phyloP scores from a whole-genome alignment of 1,140 invertebrate genomes.

The Plectrocnemia conspersa region DNA sequence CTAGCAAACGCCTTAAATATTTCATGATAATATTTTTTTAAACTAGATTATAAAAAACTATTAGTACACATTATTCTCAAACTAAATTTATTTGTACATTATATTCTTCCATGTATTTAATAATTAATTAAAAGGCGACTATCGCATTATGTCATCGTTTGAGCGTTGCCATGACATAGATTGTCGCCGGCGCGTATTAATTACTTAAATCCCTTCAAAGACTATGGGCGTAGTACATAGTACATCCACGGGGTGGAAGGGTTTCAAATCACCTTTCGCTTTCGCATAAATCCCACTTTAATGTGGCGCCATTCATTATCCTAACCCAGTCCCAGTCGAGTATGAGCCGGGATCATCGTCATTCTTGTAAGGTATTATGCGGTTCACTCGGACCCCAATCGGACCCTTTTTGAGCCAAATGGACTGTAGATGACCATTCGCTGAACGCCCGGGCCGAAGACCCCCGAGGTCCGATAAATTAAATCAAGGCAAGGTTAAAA shows the following conservation, averaged over 20 bases:
- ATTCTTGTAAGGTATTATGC: conserved; percentile 25
- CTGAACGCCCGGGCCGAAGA: not conserved
- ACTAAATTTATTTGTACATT: no score
- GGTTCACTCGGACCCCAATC: conserved; percentile 19
- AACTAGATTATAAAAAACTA: no score
- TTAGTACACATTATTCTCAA: no score
- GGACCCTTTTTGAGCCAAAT: conserved; percentile 18
- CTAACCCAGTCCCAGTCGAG: conserved; percentile 17
- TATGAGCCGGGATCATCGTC: conserved; percentile 21
- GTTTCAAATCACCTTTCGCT: conserved; percentile 23
- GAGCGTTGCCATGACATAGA: no score
- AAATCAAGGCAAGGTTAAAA: no score
- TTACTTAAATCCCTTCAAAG: conserved; percentile 21
- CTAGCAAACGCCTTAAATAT: no score
- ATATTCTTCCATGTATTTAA: no score
- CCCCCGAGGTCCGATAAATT: no score
- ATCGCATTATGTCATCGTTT: no score
- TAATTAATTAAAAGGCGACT: no score
- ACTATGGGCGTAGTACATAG: no score
- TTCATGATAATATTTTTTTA: no score
- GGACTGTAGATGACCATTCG: conserved; percentile 12
- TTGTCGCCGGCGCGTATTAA: conserved; percentile 13
- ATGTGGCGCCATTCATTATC: conserved; percentile 21
- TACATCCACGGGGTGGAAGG: not conserved
- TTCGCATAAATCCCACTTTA: conserved; percentile 28